These are phyloP conservation scores for Tetragnatha montana DNA, from an alignment of 2,888 invertebrate species.

Conservation along the genomic window DNA sequence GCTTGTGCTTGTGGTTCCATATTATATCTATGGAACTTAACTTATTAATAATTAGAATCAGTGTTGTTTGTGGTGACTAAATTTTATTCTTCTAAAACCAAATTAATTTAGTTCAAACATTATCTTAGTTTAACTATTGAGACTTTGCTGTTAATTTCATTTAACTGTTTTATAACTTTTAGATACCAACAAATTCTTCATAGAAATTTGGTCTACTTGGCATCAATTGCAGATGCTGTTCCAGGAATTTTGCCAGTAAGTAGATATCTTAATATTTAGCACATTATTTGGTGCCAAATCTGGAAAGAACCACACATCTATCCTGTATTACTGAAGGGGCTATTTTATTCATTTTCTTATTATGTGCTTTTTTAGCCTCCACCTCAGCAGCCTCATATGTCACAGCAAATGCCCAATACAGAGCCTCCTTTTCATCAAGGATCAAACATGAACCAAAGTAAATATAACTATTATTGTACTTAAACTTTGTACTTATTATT, in stretches of 20 bases:
- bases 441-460: conserved; percentile 57
- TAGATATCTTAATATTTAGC: too few species aligned
- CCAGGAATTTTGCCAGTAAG: conserved; percentile 93
- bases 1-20: too few species aligned
- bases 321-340: too few species aligned
- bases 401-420: conserved; percentile 34
- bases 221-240: conserved; percentile 98
- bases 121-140: too few species aligned
- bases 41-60: too few species aligned
- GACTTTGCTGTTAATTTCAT: not conserved
- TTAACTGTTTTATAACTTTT: not conserved
- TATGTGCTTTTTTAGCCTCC: conserved; percentile 50
- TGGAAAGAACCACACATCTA: too few species aligned
- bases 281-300: too few species aligned
- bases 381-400: conserved; percentile 51
- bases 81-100: too few species aligned
- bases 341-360: not conserved
- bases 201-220: conserved; percentile 95
- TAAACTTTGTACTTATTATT: too few species aligned
- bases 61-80: too few species aligned
- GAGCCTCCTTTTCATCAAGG: conserved; percentile 46
- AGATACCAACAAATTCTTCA: conserved; percentile 85
- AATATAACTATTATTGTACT: not conserved
- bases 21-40: too few species aligned
- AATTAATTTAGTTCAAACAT: too few species aligned